Percentiles rank a stretch among this genome's conserved stretches.
phyloP scores from a whole-genome alignment of 2,113 vertebrate species.

The Mus pahari region DNA sequence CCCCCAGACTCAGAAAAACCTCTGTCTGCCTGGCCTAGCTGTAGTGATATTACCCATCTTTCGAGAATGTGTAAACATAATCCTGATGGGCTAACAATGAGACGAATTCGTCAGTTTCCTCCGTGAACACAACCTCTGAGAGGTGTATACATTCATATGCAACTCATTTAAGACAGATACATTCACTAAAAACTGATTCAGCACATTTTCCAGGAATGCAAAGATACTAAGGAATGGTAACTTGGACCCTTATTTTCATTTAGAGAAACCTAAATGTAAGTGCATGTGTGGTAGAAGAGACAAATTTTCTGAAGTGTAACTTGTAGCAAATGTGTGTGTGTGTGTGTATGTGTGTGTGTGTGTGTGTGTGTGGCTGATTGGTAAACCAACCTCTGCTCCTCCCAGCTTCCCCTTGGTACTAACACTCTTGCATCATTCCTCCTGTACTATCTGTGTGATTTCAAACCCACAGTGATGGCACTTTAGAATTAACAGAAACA shows the following conservation, averaged over 20 bases:
- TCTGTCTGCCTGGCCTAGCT: not conserved
- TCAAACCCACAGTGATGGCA: not conserved
- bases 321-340: not conserved
- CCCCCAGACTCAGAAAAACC: not conserved
- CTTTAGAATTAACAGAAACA: not conserved
- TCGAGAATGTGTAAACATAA: not conserved
- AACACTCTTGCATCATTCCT: not conserved
- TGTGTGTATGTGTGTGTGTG: not conserved
- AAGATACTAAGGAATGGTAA: not conserved
- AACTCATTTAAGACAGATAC: not conserved
- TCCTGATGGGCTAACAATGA: not conserved
- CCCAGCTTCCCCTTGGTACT: not conserved
- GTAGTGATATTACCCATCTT: not conserved
- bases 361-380: not conserved
- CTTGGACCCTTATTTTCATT: not conserved
- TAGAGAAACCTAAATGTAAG: not conserved
- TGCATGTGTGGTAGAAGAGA: fast-evolving
- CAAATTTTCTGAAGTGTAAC: not conserved
- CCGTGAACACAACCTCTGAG: not conserved
- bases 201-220: not conserved
- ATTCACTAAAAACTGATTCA: not conserved
- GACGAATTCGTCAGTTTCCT: not conserved
- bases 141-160: not conserved
- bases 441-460: not conserved
- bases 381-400: not conserved